These are phyloP conservation scores for Cryptocephalus primarius DNA, from an alignment of 2,888 invertebrate species.

Conservation along the genomic window DNA sequence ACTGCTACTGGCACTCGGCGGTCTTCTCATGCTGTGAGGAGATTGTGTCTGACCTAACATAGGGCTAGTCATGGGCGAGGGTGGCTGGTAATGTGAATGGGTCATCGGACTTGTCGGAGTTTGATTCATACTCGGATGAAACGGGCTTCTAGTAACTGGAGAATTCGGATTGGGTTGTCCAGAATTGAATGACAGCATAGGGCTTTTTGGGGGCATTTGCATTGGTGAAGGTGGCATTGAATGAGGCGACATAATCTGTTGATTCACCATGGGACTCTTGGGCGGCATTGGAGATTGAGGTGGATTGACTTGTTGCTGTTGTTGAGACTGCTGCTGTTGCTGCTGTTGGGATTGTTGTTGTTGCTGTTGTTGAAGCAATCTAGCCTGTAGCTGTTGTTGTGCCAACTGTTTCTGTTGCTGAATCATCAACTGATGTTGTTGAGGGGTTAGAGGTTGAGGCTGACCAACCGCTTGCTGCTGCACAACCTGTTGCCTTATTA, in stretches of 20 bases:
- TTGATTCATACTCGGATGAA: constrained; percentile 35
- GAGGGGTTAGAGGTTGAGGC: constrained; percentile 24
- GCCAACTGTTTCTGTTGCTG: constrained; percentile 25
- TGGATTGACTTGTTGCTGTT: constrained; percentile 27
- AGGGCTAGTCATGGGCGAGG: constrained; percentile 38
- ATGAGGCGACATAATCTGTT: constrained; percentile 36
- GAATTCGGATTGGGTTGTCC: constrained; percentile 45
- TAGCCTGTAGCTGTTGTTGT: constrained; percentile 39
- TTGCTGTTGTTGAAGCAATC: constrained; percentile 12
- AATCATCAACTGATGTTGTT: constrained; percentile 22
- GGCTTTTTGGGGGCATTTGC: constrained; percentile 38
- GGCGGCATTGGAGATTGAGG: constrained; percentile 46
- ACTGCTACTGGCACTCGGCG: constrained; percentile 43
- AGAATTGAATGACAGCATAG: constrained; percentile 25
- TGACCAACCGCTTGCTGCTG: constrained; percentile 40
- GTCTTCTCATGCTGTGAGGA: constrained; percentile 44
- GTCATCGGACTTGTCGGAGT: constrained; percentile 43
- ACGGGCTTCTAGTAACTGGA: constrained; percentile 48
- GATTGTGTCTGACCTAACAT: constrained; percentile 36
- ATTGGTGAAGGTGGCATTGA: constrained; percentile 39
- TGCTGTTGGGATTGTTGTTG: constrained; percentile 16
- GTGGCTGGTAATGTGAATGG: constrained; percentile 39
- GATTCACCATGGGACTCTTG: constrained; percentile 39
- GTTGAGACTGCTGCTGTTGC: constrained; percentile 15
- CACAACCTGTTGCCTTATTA: constrained; percentile 32